phyloP scores from a whole-genome alignment of 2,797 vertebrate species.

The Gambusia yucatana region DNA sequence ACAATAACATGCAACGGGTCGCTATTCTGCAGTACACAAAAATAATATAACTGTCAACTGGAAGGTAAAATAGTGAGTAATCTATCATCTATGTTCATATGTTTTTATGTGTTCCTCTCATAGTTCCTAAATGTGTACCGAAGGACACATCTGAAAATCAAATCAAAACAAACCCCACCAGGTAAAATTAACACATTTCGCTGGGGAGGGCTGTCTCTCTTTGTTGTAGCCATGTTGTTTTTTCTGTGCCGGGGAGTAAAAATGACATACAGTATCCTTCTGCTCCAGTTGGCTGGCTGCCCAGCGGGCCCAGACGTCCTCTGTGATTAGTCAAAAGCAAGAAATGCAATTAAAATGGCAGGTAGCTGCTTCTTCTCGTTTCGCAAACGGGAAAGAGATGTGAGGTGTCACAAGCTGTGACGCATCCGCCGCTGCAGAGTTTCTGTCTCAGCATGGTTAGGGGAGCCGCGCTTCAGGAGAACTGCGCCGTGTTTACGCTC shows the following conservation, averaged over 20 bases:
- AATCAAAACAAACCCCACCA: constrained; percentile 28
- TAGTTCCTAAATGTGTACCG: constrained; percentile 11
- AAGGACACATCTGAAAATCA: constrained; percentile 20
- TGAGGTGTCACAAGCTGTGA: constrained; percentile 57
- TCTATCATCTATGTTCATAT: not conserved
- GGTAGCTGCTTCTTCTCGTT: constrained; percentile 82
- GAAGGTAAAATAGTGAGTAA: not conserved
- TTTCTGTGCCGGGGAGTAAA: constrained; percentile 66
- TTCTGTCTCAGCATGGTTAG: constrained; percentile 44
- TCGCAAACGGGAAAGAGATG: constrained; percentile 65
- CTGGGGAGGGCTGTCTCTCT: constrained; percentile 25
- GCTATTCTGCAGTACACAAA: not conserved
- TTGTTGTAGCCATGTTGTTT: constrained; percentile 37
- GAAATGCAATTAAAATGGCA: constrained; percentile 83
- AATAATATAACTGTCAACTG: not conserved
- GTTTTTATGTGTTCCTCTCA: not conserved
- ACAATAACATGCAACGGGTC: too few species aligned
- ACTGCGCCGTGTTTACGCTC: constrained; percentile 51
- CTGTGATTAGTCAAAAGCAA: constrained; percentile 78
- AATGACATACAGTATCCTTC: constrained; percentile 72
- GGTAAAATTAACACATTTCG: constrained; percentile 46
- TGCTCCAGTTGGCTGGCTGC: constrained; percentile 72
- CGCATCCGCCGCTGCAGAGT: constrained; percentile 22
- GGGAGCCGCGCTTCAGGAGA: constrained; percentile 45
- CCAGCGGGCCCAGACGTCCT: constrained; percentile 71